Base-by-base conservation (phyloP, 2,113 vertebrate species). In the Malurus alboscapulatus region DNA sequence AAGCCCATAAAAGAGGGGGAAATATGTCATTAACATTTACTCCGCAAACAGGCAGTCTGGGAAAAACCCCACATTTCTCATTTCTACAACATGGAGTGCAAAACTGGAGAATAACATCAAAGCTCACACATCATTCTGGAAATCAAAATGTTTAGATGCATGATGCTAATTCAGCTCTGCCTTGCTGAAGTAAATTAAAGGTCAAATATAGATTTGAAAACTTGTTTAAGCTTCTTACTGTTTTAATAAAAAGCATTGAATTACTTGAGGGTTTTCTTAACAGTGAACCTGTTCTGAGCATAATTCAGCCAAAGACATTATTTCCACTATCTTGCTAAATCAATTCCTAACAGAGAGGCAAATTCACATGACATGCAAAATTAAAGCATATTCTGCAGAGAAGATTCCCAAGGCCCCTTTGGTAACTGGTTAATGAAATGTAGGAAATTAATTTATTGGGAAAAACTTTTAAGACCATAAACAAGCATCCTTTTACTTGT, bases 1-100 rank as follows among this genome's bases (percentile, higher is more conserved):
- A 95, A 89, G 73, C 53, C 77, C 74, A 73, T 90, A 93, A 91
- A 96, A 88, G 54, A 59, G 53, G 26, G 40, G 74, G 55, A 84
- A 92, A 92, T n/a, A 57, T 69, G 74, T 53, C 67, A 93, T 93
- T 96, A 96, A 81, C 66, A 88, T 95, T 94, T 95, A 80, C 51
- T 92, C 69, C 47, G 54, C 68, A 89, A 93, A 94, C 62, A 87
- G 67, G 38, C 76, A 68, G 69, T 25, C 21, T 27, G 36, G 36
- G 9, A 12, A 66, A 55, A 40, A 9, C 5, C 2, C 19, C 26
- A 17, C 40, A 61, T 82, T 78, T 83, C 48, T 89, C 40, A 78
- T 87, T 92, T 84, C 55, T 75, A 45, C 26, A 72, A 47, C 17
- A 71, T 0, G 1, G 50, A 62, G 83, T 80, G 77, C 3, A 24